Conservation (phyloP, 2,113 vertebrate genomes). For the Embiotoca jacksoni region DNA sequence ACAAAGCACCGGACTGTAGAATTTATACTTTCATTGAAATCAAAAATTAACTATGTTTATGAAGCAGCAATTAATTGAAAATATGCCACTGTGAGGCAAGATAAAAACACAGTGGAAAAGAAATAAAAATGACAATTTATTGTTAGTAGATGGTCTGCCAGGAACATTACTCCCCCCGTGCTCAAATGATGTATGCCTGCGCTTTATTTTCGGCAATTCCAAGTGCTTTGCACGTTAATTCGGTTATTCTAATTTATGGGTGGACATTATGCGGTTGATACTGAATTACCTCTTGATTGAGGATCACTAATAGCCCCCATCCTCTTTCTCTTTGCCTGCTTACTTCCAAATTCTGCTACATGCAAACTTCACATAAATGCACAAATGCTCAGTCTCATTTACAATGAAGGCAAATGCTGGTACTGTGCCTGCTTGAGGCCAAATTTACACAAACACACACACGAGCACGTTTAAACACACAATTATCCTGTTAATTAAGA, state of each 20-base stretch:
- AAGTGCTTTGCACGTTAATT: conserved; percentile 72
- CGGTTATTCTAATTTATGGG: conserved; percentile 73
- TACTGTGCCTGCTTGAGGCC: not conserved
- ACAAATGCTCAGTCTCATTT: conserved; percentile 21
- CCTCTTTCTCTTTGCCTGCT: not conserved
- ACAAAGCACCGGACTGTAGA: conserved; percentile 29
- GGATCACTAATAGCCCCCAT: conserved; percentile 49
- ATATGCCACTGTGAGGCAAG: conserved; percentile 46
- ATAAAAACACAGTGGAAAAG: conserved; percentile 57
- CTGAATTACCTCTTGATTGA: conserved; percentile 71
- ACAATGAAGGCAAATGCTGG: conserved; percentile 12
- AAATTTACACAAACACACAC: conserved; percentile 22
- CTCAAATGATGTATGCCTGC: conserved; percentile 63
- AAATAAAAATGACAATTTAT: conserved; percentile 67
- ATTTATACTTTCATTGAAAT: conserved; percentile 45
- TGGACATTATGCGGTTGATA: conserved; percentile 66
- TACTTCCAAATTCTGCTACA: conserved; percentile 32
- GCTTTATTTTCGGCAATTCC: conserved; percentile 74
- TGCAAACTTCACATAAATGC: conserved; percentile 19
- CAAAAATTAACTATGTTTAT: conserved; percentile 57
- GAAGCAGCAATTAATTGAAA: conserved; percentile 52
- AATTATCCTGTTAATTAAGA: conserved; percentile 52
- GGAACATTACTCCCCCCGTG: conserved; percentile 52
- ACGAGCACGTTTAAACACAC: conserved; percentile 30
- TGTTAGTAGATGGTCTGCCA: conserved; percentile 55